These are phyloP conservation scores for Loxodonta africana DNA, from an alignment of 2,113 vertebrate genomes.

Conservation along the genomic window DNA sequence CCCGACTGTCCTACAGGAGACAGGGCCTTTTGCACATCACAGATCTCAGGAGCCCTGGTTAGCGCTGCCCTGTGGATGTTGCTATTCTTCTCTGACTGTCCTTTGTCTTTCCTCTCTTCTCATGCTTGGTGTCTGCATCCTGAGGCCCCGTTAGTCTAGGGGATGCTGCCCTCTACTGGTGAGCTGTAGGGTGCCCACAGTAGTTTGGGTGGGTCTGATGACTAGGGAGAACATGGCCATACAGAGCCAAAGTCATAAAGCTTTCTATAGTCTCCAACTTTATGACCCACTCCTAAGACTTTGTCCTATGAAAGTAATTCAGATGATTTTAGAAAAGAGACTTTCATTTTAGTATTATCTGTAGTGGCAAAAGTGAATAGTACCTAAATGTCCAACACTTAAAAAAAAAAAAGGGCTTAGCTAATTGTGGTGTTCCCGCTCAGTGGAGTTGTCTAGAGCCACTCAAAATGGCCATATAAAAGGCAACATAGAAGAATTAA, in stretches of 20 bases:
- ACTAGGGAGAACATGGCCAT: not conserved
- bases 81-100: not conserved
- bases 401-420: not conserved
- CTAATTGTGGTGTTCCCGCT: not conserved
- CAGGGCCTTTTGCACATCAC: not conserved
- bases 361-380: slow-evolving; percentile 45
- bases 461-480: slow-evolving; percentile 29
- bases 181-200: not conserved
- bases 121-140: not conserved
- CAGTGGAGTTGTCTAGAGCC: not conserved
- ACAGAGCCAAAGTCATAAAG: not conserved
- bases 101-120: not conserved
- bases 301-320: slow-evolving; percentile 36
- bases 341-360: slow-evolving; percentile 10
- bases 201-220: not conserved
- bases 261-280: not conserved
- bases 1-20: not conserved
- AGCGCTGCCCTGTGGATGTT: slow-evolving; percentile 27
- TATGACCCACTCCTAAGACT: slow-evolving; percentile 5
- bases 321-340: slow-evolving; percentile 34
- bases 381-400: not conserved
- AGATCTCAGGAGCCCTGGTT: not conserved
- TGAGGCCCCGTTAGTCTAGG: slow-evolving; percentile 53
- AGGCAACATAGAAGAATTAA: slow-evolving; percentile 26
- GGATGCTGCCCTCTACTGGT: slow-evolving; percentile 85